These are phyloP conservation scores for Pangasianodon gigas DNA, from an alignment of 2,113 vertebrate genomes.

Conservation along the genomic window DNA sequence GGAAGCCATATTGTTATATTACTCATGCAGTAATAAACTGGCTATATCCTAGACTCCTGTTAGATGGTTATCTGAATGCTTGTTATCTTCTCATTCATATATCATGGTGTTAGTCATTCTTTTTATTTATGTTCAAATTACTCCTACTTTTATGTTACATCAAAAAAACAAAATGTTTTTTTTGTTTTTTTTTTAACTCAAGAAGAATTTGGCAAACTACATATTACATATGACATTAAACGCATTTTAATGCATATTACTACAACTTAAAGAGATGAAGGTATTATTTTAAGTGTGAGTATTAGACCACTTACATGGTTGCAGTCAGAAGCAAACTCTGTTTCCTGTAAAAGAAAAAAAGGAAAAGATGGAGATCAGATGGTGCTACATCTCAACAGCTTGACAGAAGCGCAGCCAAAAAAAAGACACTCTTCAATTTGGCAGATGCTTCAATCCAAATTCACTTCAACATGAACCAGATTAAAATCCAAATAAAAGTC, in stretches of 20 bases:
- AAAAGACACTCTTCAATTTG: not conserved
- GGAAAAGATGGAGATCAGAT: not conserved
- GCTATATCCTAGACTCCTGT: not conserved
- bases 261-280: not conserved
- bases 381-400: not conserved
- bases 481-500: not conserved
- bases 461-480: not conserved
- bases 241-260: too few species aligned
- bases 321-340: slow-evolving; percentile 89
- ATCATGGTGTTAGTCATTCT: not conserved
- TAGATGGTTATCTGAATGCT: not conserved
- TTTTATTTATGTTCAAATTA: not conserved
- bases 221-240: too few species aligned
- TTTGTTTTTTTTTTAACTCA: not conserved
- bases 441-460: not conserved
- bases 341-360: slow-evolving; percentile 77
- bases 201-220: not conserved
- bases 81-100: not conserved
- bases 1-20: not conserved
- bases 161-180: not conserved
- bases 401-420: not conserved
- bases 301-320: slow-evolving; percentile 89
- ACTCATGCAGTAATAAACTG: not conserved
- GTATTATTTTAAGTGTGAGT: not conserved
- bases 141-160: not conserved